phyloP scores from a whole-genome alignment of 2,797 vertebrate species.

The Mormyrops boulengeri region DNA sequence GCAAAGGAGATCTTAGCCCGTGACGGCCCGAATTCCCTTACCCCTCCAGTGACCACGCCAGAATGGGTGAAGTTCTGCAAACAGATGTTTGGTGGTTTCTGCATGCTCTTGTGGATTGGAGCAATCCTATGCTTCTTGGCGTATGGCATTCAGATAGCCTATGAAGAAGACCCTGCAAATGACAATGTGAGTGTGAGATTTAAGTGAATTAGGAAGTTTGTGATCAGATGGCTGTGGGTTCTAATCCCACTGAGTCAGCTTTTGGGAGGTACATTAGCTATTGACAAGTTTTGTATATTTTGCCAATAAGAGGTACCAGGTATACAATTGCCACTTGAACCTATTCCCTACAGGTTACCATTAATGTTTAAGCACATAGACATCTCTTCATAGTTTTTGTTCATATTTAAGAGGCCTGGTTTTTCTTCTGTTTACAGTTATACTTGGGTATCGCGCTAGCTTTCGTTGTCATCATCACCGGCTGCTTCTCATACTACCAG shows the following conservation, averaged over 20 bases:
- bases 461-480: constrained; percentile 78
- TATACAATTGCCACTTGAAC: neutral
- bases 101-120: constrained; percentile 77
- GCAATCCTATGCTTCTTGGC: constrained; percentile 75
- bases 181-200: constrained; percentile 64
- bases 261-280: neutral
- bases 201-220: neutral
- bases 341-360: neutral
- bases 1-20: constrained; percentile 72
- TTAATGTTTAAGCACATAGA: neutral
- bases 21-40: constrained; percentile 75
- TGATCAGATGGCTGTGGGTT: neutral
- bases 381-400: neutral
- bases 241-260: neutral
- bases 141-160: constrained; percentile 60
- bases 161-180: constrained; percentile 60
- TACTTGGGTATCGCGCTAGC: constrained; percentile 74
- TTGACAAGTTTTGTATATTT: neutral
- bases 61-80: constrained; percentile 82
- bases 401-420: neutral
- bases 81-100: constrained; percentile 81
- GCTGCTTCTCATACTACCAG: constrained; percentile 83
- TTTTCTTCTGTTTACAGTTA: constrained; percentile 50
- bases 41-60: constrained; percentile 75
- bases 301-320: neutral